Percentiles rank a stretch among this genome's conserved stretches.
These are phyloP conservation scores for Phylloscopus trochilus DNA, from an alignment of 2,113 vertebrate genomes.

Conservation along the genomic window DNA sequence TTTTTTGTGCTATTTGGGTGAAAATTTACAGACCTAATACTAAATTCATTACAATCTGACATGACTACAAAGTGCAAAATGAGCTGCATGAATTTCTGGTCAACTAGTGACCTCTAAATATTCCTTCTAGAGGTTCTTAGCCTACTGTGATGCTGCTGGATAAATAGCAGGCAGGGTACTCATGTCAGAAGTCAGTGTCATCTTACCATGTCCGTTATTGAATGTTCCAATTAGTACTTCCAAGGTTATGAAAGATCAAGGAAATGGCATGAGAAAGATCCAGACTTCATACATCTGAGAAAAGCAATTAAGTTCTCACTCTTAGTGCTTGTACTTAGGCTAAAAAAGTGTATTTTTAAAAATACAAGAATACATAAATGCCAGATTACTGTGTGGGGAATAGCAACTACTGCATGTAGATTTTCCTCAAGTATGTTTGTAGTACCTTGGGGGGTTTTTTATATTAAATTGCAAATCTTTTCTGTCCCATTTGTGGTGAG, in stretches of 20 bases:
- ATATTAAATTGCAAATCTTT: not conserved
- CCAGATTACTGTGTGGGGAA: not conserved
- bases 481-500: not conserved
- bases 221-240: not conserved
- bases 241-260: not conserved
- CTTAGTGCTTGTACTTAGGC: not conserved
- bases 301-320: not conserved
- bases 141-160: not conserved
- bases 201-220: not conserved
- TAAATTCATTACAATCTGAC: not conserved
- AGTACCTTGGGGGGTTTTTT: not conserved
- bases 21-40: not conserved
- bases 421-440: not conserved
- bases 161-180: not conserved
- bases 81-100: not conserved
- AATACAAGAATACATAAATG: not conserved
- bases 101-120: not conserved
- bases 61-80: not conserved
- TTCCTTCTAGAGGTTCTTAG: not conserved
- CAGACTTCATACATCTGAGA: not conserved
- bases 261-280: not conserved
- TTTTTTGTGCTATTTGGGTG: not conserved
- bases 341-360: not conserved
- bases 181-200: not conserved
- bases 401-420: not conserved